Percentiles rank a stretch among this genome's conserved stretches.
Conservation (phyloP, 2,797 vertebrate species). For the Alectoris magna region DNA sequence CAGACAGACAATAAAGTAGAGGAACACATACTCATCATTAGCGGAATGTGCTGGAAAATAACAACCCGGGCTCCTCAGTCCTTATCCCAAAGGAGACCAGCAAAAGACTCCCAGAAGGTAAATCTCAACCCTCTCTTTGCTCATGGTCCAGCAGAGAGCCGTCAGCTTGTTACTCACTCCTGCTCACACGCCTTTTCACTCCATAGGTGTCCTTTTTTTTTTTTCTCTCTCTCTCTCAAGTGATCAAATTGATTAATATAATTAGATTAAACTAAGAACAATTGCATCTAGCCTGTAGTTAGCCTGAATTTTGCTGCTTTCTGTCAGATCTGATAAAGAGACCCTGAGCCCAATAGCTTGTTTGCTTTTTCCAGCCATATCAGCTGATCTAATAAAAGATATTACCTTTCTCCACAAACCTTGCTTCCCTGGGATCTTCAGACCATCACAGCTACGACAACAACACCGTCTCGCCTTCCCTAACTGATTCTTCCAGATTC, state of each 20-base stretch:
- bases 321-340: slow-evolving; percentile 51
- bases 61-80: neutral
- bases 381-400: slow-evolving; percentile 59
- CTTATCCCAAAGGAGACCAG: slow-evolving; percentile 7
- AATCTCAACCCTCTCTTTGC: neutral
- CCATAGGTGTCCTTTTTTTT: slow-evolving; percentile 7
- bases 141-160: neutral
- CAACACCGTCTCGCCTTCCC: neutral
- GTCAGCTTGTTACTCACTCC: slow-evolving; percentile 20
- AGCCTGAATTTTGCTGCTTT: slow-evolving; percentile 49
- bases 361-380: slow-evolving; percentile 44
- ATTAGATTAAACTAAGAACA: slow-evolving; percentile 60
- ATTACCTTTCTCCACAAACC: slow-evolving; percentile 35
- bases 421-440: slow-evolving; percentile 32
- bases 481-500: neutral
- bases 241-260: slow-evolving; percentile 36
- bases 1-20: neutral
- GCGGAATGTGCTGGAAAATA: neutral
- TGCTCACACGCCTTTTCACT: neutral
- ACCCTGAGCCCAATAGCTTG: slow-evolving; percentile 26
- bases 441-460: neutral
- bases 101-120: slow-evolving; percentile 12
- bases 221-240: neutral
- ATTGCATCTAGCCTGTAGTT: slow-evolving; percentile 48
- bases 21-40: neutral